A percentile compares a stretch with the other conserved stretches of the same genome.
Conservation (phyloP, 2,797 vertebrate species). For the Eulemur albifrons region DNA sequence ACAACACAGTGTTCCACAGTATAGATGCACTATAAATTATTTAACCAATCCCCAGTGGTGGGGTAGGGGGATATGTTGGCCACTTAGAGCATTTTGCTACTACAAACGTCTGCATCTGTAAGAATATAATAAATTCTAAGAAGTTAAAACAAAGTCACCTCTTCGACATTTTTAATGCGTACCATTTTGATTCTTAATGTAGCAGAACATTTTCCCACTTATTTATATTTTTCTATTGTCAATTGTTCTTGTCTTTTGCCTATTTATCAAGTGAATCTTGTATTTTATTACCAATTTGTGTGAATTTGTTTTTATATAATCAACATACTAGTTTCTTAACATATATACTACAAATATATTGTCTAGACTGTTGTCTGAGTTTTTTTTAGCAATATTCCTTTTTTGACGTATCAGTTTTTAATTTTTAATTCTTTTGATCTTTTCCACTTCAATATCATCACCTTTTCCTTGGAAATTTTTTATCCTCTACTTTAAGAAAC, state of each 20-base stretch:
- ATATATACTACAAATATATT: not conserved
- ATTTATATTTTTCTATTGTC: not conserved
- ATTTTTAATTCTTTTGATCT: not conserved
- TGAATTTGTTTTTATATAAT: slow-evolving; percentile 28
- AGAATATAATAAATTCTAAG: not conserved
- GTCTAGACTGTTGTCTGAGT: not conserved
- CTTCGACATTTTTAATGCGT: not conserved
- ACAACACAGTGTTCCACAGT: not conserved
- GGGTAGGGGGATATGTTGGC: not conserved
- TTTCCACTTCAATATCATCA: not conserved
- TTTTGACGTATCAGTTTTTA: not conserved
- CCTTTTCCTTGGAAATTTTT: slow-evolving; percentile 18
- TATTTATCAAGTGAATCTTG: not conserved
- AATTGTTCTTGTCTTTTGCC: not conserved
- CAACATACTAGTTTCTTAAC: not conserved
- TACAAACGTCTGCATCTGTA: not conserved
- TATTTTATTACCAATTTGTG: not conserved
- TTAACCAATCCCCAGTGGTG: not conserved
- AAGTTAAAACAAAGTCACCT: not conserved
- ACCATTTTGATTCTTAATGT: not conserved
- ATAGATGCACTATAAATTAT: not conserved
- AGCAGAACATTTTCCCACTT: not conserved
- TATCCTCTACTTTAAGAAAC: slow-evolving; percentile 13
- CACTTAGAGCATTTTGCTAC: not conserved
- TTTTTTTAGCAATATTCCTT: not conserved